Percentiles rank a stretch among this genome's conserved stretches.
Evolutionary conservation across 2,888 invertebrate species (phyloP).

Genomic region (Selenia dentaria): DNA sequence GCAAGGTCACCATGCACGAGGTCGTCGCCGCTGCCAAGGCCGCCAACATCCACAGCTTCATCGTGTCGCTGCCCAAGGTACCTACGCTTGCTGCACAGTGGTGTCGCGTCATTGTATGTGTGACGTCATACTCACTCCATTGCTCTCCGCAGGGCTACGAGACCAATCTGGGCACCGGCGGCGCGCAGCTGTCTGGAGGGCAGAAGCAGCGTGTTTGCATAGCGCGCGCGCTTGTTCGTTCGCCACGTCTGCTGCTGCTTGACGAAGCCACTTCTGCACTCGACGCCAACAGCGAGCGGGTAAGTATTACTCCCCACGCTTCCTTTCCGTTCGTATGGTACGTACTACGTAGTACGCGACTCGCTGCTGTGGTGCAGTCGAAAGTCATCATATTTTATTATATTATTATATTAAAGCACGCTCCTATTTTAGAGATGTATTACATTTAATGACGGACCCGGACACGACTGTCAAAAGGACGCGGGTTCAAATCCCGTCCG

Average conservation of each 20-base stretch:
- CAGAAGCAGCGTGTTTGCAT: slow-evolving; percentile 91
- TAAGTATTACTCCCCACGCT: too few relatives aligned
- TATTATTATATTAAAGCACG: too few relatives aligned
- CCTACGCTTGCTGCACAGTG: too few relatives aligned
- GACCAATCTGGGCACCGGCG: slow-evolving; percentile 87
- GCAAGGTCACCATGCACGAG: slow-evolving; percentile 88
- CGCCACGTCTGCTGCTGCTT: slow-evolving; percentile 86
- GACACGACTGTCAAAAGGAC: too few relatives aligned
- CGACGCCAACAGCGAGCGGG: slow-evolving; percentile 89
- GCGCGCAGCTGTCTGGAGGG: slow-evolving; percentile 88
- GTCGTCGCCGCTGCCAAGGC: slow-evolving; percentile 90
- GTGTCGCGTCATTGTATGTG: too few relatives aligned
- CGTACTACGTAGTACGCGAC: too few relatives aligned
- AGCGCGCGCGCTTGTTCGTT: slow-evolving; percentile 87
- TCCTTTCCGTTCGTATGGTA: too few relatives aligned
- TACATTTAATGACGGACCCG: too few relatives aligned
- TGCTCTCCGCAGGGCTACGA: slow-evolving; percentile 84
- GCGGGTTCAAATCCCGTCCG: too few relatives aligned
- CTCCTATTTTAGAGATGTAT: too few relatives aligned
- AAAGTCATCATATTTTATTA: too few relatives aligned
- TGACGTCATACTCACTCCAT: not conserved
- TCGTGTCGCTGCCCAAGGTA: slow-evolving; percentile 88
- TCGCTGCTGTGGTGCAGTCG: too few relatives aligned
- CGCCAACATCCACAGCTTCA: slow-evolving; percentile 93
- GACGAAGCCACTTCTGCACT: slow-evolving; percentile 89